Percentiles rank a stretch among this genome's conserved stretches.
Evolutionary conservation across 2,888 invertebrate genomes (phyloP).

Genomic region (Kuschelorhynchus macadamiae): DNA sequence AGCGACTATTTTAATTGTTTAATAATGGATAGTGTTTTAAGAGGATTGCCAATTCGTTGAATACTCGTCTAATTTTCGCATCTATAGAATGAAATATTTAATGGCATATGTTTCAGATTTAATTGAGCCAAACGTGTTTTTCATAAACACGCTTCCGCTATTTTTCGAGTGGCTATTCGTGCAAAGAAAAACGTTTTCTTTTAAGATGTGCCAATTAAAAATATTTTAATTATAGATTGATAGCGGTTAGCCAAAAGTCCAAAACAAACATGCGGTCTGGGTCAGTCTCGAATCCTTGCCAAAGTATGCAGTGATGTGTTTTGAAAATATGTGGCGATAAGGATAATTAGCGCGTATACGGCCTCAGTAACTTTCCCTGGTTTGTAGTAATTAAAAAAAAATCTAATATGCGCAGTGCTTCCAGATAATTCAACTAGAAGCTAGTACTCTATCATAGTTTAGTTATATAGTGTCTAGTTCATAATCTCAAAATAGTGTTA

Average conservation of each 20-base stretch:
- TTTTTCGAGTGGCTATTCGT: slow-evolving; percentile 35
- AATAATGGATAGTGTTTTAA: too few species aligned
- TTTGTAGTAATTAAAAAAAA: too few species aligned
- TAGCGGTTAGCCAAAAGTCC: slow-evolving; percentile 52
- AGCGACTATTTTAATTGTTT: too few species aligned
- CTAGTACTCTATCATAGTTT: too few species aligned
- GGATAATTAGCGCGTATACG: background rate
- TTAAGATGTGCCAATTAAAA: slow-evolving; percentile 59
- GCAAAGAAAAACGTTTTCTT: slow-evolving; percentile 52
- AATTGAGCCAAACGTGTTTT: slow-evolving; percentile 1
- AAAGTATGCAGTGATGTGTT: slow-evolving; percentile 59
- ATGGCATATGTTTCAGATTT: background rate
- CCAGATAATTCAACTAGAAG: too few species aligned
- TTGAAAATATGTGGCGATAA: slow-evolving; percentile 53
- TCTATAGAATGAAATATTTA: background rate
- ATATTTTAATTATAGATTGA: slow-evolving; percentile 63
- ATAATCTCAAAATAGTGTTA: too few species aligned
- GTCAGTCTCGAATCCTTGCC: slow-evolving; percentile 60
- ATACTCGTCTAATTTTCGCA: too few species aligned
- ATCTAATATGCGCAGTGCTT: too few species aligned
- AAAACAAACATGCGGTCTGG: slow-evolving; percentile 55
- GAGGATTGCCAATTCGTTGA: too few species aligned
- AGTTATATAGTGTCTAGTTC: too few species aligned
- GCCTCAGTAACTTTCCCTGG: too few species aligned
- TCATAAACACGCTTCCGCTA: background rate